Conservation (phyloP, 2,888 invertebrate genomes). For the Tachystola acroxantha region DNA sequence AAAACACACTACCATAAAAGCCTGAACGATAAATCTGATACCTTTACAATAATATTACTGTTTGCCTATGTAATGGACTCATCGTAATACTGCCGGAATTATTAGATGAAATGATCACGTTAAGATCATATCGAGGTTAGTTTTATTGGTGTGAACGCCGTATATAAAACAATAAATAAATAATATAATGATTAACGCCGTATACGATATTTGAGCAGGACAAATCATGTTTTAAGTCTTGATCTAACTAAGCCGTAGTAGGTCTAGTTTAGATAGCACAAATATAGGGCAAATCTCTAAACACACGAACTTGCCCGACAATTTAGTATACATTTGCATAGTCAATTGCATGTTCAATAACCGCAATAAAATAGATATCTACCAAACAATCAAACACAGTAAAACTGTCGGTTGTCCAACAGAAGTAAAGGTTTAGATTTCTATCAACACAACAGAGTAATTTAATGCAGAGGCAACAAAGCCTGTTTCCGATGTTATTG, state of each 20-base stretch:
- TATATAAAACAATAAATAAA: no score
- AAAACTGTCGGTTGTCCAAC: slow-evolving; percentile 40
- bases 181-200: no score
- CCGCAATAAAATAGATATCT: slow-evolving; percentile 30
- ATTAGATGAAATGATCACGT: no score
- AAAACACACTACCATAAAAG: slow-evolving; percentile 15
- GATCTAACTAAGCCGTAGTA: no score
- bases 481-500: slow-evolving; percentile 47
- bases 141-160: neutral
- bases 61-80: slow-evolving; percentile 22
- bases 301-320: no score
- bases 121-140: no score
- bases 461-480: slow-evolving; percentile 50
- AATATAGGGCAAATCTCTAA: no score
- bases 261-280: no score
- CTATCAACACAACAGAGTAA: slow-evolving; percentile 44
- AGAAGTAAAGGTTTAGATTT: slow-evolving; percentile 45
- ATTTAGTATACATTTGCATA: slow-evolving; percentile 29
- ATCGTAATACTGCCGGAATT: slow-evolving; percentile 10
- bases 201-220: no score
- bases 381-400: slow-evolving; percentile 33
- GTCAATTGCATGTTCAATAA: slow-evolving; percentile 24
- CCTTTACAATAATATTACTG: slow-evolving; percentile 16
- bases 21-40: slow-evolving; percentile 14
- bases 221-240: no score